phyloP scores from a whole-genome alignment of 2,113 vertebrate species.

The Zosterops pallidus region DNA sequence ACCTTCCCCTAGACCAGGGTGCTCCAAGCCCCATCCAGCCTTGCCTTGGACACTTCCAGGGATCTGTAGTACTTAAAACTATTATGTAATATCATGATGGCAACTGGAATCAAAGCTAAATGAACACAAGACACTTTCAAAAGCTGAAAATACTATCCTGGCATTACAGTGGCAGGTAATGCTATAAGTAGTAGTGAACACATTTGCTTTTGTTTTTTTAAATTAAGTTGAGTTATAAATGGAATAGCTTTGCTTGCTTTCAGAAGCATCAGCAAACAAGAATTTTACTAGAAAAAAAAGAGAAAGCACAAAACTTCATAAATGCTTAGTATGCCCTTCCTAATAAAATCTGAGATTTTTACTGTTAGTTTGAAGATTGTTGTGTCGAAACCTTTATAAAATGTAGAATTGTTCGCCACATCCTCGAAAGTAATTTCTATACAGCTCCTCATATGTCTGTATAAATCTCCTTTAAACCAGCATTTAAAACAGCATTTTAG shows the following conservation, averaged over 20 bases:
- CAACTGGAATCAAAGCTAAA: background rate
- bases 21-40: background rate
- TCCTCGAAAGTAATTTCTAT: background rate
- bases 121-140: background rate
- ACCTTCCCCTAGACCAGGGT: no score
- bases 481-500: background rate
- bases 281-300: background rate
- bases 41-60: background rate
- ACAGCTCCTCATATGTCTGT: background rate
- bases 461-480: background rate
- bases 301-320: background rate
- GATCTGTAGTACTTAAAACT: background rate
- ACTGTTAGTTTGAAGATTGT: background rate
- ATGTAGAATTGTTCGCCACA: rapidly evolving
- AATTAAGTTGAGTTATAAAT: background rate
- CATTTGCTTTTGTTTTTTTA: background rate
- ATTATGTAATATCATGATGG: rapidly evolving
- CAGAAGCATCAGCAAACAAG: background rate
- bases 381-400: background rate
- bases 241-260: background rate
- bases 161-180: background rate
- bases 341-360: background rate
- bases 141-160: background rate
- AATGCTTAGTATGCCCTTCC: background rate
- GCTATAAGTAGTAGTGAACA: background rate